These are phyloP conservation scores for Phoronis australis DNA, from an alignment of 2,888 invertebrate genomes.

Conservation along the genomic window DNA sequence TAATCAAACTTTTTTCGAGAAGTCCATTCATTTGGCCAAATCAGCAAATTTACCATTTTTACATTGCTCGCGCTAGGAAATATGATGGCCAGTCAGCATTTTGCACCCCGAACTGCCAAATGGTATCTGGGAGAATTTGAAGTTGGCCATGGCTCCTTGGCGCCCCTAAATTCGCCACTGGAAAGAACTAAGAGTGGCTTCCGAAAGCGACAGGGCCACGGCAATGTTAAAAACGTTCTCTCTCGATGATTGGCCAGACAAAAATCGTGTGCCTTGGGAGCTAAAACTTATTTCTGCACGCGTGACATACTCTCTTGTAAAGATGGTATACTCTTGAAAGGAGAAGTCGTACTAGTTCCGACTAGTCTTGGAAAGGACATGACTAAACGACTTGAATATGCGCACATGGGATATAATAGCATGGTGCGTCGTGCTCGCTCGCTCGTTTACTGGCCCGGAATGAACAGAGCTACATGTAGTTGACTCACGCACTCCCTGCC, in stretches of 20 bases:
- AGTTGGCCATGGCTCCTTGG: no score
- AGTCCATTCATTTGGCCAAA: no score
- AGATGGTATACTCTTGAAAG: not conserved
- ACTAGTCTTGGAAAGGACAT: not conserved
- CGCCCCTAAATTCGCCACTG: no score
- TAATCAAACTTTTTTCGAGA: no score
- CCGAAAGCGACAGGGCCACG: not conserved
- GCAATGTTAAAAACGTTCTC: not conserved
- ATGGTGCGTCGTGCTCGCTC: not conserved
- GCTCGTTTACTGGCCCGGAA: not conserved
- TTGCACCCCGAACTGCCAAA: no score
- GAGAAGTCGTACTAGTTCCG: not conserved
- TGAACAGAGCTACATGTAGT: not conserved
- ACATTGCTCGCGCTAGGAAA: no score
- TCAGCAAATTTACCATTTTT: no score
- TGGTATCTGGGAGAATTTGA: no score
- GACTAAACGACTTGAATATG: not conserved
- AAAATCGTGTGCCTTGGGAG: not conserved
- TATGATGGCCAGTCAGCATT: no score
- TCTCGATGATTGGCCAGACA: not conserved
- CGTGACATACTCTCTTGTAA: not conserved
- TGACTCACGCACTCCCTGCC: not conserved
- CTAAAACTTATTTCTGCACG: not conserved
- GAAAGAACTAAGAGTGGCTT: conserved; percentile 3
- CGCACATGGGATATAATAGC: not conserved